Conservation (phyloP, 2,888 invertebrate species). For the Drosophila picticornis region DNA sequence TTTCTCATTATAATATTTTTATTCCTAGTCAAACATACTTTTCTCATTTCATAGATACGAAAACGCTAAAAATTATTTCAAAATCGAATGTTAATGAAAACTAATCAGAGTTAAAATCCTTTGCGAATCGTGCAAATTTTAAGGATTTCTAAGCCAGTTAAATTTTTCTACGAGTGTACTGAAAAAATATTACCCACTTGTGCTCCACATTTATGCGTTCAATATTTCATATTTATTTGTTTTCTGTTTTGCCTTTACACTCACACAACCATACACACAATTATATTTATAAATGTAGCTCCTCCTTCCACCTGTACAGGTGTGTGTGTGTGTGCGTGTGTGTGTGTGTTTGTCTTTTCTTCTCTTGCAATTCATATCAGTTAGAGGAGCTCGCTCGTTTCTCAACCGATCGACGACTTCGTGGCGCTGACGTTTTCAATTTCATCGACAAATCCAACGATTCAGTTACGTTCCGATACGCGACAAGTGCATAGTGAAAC, state of each 20-base stretch:
- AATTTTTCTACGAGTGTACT: background rate
- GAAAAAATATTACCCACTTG: conserved; percentile 63
- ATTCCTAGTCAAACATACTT: background rate
- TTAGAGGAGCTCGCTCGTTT: conserved; percentile 27
- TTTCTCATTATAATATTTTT: background rate
- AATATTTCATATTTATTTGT: conserved; percentile 80
- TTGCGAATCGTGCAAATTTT: background rate
- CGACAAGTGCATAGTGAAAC: conserved; percentile 83
- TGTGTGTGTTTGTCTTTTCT: conserved; percentile 12
- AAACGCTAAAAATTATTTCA: no score
- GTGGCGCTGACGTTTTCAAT: conserved; percentile 82
- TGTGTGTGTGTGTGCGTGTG: conserved; percentile 10
- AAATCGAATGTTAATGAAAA: background rate
- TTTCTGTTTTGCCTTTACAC: conserved; percentile 45
- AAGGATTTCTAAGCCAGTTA: background rate
- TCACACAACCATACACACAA: conserved; percentile 6
- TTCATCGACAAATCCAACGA: conserved; percentile 79
- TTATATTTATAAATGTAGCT: conserved; percentile 20
- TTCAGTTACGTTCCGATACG: conserved; percentile 84
- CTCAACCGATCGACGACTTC: conserved; percentile 57
- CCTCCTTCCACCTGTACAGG: conserved; percentile 46
- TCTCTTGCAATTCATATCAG: conserved; percentile 64
- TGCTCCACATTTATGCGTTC: conserved; percentile 70
- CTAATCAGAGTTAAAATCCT: background rate
- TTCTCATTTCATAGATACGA: background rate